Evolutionary conservation across 2,888 invertebrate genomes (phyloP).

Genomic region (Cryptus viduatorius): DNA sequence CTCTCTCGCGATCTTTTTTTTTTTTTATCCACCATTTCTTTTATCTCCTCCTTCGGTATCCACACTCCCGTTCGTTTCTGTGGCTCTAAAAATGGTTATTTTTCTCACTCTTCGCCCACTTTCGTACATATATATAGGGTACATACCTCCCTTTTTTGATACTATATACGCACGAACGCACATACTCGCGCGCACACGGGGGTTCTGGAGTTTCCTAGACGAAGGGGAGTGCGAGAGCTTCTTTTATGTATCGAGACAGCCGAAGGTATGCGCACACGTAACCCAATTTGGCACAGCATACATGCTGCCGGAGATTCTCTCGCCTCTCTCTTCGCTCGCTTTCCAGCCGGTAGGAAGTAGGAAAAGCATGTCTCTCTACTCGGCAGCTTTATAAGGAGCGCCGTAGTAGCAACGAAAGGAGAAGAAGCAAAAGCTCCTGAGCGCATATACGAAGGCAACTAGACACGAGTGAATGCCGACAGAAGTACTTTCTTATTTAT

Average conservation of each 20-base stretch:
- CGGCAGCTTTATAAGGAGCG: conserved; percentile 13
- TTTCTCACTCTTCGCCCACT: conserved; percentile 27
- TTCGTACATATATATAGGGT: not conserved
- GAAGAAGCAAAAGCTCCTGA: conserved; percentile 26
- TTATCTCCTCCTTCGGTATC: conserved; percentile 28
- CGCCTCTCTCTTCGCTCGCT: conserved; percentile 36
- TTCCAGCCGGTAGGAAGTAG: conserved; percentile 25
- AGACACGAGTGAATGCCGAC: conserved; percentile 43
- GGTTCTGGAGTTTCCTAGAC: conserved; percentile 40
- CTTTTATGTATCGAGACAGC: conserved; percentile 55
- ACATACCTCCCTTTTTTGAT: not conserved
- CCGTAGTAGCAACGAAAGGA: not conserved
- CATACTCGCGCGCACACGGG: conserved; percentile 36
- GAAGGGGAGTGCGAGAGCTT: conserved; percentile 44
- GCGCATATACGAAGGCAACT: conserved; percentile 5
- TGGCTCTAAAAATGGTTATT: conserved; percentile 27
- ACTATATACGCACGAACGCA: conserved; percentile 56
- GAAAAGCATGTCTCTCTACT: conserved; percentile 42
- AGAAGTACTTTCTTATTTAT: conserved; percentile 44
- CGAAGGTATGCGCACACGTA: conserved; percentile 46
- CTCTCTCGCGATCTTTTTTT: conserved; percentile 1
- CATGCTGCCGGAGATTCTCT: conserved; percentile 54
- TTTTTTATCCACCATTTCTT: conserved; percentile 1
- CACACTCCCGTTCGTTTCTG: conserved; percentile 33
- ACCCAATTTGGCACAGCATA: conserved; percentile 55